Percentiles rank a stretch among this genome's conserved stretches.
These are phyloP conservation scores for Agriotes lineatus DNA, from an alignment of 2,888 invertebrate species.

Conservation along the genomic window DNA sequence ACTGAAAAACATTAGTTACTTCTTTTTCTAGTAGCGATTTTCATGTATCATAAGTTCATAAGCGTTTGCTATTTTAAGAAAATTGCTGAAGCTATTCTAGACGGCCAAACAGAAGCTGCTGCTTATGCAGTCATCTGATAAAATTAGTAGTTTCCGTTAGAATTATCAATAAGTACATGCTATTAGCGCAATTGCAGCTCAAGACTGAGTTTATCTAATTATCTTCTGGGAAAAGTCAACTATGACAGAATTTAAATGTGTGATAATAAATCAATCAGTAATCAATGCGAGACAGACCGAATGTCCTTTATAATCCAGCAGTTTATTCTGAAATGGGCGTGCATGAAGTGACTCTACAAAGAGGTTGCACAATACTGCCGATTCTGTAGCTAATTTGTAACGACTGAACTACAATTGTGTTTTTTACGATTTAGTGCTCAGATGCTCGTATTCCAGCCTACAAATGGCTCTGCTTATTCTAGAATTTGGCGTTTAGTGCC, in stretches of 20 bases:
- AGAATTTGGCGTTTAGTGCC: neutral
- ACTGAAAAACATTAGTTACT: no score
- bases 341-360: constrained; percentile 25
- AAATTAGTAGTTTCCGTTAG: no score
- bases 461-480: neutral
- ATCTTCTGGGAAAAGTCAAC: neutral
- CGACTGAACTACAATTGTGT: neutral
- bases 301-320: constrained; percentile 11
- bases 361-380: constrained; percentile 6
- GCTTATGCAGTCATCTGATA: no score
- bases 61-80: no score
- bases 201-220: no score
- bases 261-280: constrained; percentile 23
- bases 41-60: no score
- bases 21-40: no score
- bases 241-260: neutral
- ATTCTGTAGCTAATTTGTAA: constrained; percentile 11
- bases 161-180: no score
- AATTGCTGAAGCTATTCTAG: no score
- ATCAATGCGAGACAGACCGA: constrained; percentile 19
- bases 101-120: no score
- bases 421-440: neutral
- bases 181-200: no score
- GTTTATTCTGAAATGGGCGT: constrained; percentile 25
- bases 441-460: neutral